phyloP scores from a whole-genome alignment of 2,797 vertebrate species.

The Artibeus lituratus region DNA sequence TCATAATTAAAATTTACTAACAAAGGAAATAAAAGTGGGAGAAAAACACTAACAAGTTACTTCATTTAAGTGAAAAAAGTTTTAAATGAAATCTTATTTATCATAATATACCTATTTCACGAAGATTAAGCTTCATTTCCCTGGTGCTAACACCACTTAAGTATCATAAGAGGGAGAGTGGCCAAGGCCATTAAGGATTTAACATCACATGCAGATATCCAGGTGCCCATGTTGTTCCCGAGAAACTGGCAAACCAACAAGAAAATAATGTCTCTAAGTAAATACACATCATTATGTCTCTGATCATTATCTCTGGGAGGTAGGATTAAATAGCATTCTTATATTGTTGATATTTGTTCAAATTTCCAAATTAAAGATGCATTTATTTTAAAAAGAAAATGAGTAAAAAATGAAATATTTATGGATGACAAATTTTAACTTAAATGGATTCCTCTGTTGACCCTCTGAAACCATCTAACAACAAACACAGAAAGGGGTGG shows the following conservation, averaged over 20 bases:
- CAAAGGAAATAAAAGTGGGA: background rate
- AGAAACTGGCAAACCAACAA: background rate
- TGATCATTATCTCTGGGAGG: background rate
- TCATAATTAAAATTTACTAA: conserved; percentile 23
- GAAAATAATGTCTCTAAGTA: background rate
- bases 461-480: background rate
- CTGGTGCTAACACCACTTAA: background rate
- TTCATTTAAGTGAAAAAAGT: background rate
- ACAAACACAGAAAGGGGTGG: background rate
- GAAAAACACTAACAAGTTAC: background rate
- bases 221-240: background rate
- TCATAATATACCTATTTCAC: background rate
- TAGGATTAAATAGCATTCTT: background rate
- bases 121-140: background rate
- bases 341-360: background rate
- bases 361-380: background rate
- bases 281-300: background rate
- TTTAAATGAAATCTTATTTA: background rate
- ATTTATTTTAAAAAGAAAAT: background rate
- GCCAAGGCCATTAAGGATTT: background rate
- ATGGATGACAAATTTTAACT: background rate
- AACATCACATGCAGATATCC: background rate
- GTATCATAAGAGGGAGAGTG: background rate
- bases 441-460: background rate
- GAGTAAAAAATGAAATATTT: conserved; percentile 10